These are phyloP conservation scores for Dipodomys ordii DNA, from an alignment of 2,113 vertebrate species.

Conservation along the genomic window DNA sequence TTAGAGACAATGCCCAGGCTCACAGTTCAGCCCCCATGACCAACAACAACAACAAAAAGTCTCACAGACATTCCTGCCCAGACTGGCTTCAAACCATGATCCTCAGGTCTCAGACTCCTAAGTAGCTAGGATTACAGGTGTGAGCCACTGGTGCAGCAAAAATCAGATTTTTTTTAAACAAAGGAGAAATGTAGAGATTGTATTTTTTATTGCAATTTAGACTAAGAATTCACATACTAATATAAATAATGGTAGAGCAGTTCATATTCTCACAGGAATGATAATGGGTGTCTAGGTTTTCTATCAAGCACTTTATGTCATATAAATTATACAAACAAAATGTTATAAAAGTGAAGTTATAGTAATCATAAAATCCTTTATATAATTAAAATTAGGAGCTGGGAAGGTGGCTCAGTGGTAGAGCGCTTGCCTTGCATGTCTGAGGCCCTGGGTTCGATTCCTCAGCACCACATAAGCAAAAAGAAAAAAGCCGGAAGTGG, in stretches of 20 bases:
- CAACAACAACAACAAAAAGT: no score
- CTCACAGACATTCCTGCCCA: no score
- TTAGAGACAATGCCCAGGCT: no score
- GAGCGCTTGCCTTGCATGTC: no score
- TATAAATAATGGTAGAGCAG: neutral
- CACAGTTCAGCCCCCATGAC: no score
- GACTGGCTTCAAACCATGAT: no score
- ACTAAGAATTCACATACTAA: neutral
- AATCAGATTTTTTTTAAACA: conserved; percentile 14
- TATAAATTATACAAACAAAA: conserved; percentile 1
- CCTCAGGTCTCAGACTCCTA: no score
- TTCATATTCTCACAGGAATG: conserved; percentile 12
- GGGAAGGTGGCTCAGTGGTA: no score
- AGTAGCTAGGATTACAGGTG: no score
- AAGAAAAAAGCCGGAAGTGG: no score
- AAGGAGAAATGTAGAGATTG: conserved; percentile 8
- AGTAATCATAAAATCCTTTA: conserved; percentile 16
- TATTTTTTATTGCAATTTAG: neutral
- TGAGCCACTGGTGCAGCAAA: neutral
- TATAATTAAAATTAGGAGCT: neutral
- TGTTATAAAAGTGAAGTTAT: conserved; percentile 33
- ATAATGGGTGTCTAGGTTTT: neutral
- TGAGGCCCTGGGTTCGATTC: no score
- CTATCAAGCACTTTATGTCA: neutral
- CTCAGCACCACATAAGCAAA: no score